These are phyloP conservation scores for Xenotilapia flavipinnis DNA, from an alignment of 2,113 vertebrate genomes.

Conservation along the genomic window DNA sequence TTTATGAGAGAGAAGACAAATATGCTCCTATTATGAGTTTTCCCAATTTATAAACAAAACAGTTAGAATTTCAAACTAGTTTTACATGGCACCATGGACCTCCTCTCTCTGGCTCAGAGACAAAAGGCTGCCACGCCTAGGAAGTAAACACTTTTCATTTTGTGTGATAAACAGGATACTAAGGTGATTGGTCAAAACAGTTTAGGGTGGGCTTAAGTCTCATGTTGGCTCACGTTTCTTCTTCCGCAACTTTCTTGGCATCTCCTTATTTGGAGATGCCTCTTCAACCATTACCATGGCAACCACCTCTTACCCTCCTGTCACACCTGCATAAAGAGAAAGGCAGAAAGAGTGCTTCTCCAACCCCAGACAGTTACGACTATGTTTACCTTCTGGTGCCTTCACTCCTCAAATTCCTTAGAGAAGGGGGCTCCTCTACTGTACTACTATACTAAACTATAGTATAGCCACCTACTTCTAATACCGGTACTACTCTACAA, in stretches of 20 bases:
- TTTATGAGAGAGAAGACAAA: not conserved
- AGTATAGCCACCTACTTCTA: not conserved
- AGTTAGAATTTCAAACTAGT: not conserved
- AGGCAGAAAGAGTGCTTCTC: not conserved
- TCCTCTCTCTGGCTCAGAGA: not conserved
- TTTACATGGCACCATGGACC: not conserved
- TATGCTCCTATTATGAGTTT: not conserved
- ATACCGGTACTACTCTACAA: not conserved
- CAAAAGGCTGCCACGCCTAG: not conserved
- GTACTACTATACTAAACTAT: not conserved
- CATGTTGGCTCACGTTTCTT: not conserved
- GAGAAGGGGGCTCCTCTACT: not conserved
- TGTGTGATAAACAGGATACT: not conserved
- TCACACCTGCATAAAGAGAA: not conserved
- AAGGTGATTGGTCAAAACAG: not conserved
- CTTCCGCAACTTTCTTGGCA: fast-evolving
- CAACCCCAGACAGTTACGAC: not conserved
- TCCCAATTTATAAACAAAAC: not conserved
- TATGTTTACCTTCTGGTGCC: not conserved
- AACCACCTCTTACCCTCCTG: not conserved
- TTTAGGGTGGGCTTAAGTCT: not conserved
- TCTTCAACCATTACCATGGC: not conserved
- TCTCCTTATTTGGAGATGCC: not conserved
- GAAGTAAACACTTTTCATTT: not conserved
- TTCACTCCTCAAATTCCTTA: not conserved